Evolutionary conservation across 2,888 invertebrate species (phyloP).

Genomic region (Autographa pulchrina): DNA sequence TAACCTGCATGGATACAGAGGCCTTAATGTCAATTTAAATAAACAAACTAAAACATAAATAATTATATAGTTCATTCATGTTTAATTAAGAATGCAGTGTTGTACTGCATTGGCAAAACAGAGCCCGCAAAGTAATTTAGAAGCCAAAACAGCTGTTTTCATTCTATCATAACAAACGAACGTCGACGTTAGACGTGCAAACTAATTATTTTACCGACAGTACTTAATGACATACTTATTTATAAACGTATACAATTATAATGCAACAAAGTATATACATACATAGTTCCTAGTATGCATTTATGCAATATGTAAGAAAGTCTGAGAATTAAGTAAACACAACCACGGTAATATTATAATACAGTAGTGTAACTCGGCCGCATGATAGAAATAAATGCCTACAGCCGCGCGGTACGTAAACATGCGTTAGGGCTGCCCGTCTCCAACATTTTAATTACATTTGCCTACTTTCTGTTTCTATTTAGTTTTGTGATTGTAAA

Average conservation of each 20-base stretch:
- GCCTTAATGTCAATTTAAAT: too few species aligned
- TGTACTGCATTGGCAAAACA: neutral
- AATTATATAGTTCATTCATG: too few species aligned
- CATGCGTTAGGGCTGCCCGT: too few species aligned
- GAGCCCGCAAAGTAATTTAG: neutral
- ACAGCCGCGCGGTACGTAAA: too few species aligned
- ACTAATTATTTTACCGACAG: neutral
- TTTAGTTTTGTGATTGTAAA: too few species aligned
- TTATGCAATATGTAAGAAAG: neutral
- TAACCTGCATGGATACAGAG: neutral
- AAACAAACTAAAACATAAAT: too few species aligned
- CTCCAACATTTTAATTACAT: too few species aligned
- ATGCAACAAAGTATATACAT: neutral
- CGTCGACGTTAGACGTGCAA: neutral
- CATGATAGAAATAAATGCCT: too few species aligned
- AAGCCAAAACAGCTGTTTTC: slow-evolving; percentile 8
- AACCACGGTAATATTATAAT: too few species aligned
- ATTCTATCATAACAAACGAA: slow-evolving; percentile 2
- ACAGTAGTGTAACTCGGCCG: too few species aligned
- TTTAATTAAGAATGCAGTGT: neutral
- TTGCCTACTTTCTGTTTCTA: too few species aligned
- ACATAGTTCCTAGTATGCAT: neutral
- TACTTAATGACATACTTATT: slow-evolving; percentile 3
- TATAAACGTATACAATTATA: slow-evolving; percentile 10
- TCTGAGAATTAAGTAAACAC: too few species aligned